Evolutionary conservation across 2,888 invertebrate species (phyloP).

Genomic region (Nomada fabriciana): DNA sequence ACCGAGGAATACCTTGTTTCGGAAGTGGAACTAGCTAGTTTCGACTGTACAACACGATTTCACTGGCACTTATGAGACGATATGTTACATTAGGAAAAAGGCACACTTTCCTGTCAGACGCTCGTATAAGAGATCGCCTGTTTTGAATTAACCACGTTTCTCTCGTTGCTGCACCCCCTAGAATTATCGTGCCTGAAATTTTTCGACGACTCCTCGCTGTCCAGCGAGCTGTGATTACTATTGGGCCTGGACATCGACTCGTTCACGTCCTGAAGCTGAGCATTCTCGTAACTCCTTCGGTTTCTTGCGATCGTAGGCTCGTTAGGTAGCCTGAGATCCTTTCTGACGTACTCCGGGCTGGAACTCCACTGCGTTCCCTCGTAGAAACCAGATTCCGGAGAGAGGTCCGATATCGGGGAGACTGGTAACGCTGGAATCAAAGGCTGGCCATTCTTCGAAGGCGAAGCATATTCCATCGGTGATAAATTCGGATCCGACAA

Average conservation of each 20-base stretch:
- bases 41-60: slow-evolving; percentile 23
- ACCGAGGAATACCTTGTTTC: slow-evolving; percentile 19
- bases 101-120: slow-evolving; percentile 64
- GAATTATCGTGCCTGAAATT: slow-evolving; percentile 34
- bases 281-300: slow-evolving; percentile 77
- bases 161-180: slow-evolving; percentile 25
- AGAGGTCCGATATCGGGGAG: slow-evolving; percentile 65
- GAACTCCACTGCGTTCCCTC: slow-evolving; percentile 70
- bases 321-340: slow-evolving; percentile 53
- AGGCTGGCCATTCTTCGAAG: neutral
- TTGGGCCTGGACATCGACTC: slow-evolving; percentile 64
- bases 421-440: slow-evolving; percentile 14
- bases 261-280: slow-evolving; percentile 77
- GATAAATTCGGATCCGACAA: slow-evolving; percentile 37
- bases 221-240: slow-evolving; percentile 62
- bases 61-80: slow-evolving; percentile 40
- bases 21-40: slow-evolving; percentile 10
- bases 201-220: slow-evolving; percentile 47
- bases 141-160: slow-evolving; percentile 42
- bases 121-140: slow-evolving; percentile 74
- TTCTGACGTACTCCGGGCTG: slow-evolving; percentile 70
- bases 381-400: slow-evolving; percentile 77
- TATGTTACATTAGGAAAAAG: slow-evolving; percentile 17
- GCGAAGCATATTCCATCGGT: slow-evolving; percentile 24
- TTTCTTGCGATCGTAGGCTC: slow-evolving; percentile 67